phyloP scores from a whole-genome alignment of 2,113 vertebrate species.

The Piaya cayana region DNA sequence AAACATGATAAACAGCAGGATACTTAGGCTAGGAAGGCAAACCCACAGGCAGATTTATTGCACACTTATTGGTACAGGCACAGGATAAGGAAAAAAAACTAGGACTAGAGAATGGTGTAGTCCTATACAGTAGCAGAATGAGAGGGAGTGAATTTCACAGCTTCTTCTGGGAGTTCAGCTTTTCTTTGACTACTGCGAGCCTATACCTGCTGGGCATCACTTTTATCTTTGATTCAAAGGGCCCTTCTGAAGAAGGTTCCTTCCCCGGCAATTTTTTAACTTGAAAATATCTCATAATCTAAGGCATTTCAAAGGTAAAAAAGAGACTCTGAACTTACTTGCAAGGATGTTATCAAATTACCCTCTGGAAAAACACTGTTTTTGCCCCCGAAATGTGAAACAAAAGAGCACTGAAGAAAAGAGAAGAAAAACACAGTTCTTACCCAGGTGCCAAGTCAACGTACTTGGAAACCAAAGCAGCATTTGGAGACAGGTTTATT shows the following conservation, averaged over 20 bases:
- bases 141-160: conserved; percentile 20
- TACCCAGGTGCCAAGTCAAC: not conserved
- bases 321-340: not conserved
- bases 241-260: conserved; percentile 48
- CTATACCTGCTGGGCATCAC: conserved; percentile 48
- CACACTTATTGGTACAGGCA: not conserved
- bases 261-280: conserved; percentile 3
- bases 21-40: not conserved
- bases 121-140: not conserved
- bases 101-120: not conserved
- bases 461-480: not conserved
- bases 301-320: not conserved
- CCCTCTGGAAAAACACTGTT: not conserved
- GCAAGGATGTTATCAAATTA: not conserved
- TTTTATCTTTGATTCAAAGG: conserved; percentile 60
- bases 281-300: conserved; percentile 19
- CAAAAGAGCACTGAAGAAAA: not conserved
- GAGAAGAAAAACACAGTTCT: not conserved
- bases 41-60: not conserved
- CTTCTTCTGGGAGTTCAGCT: conserved; percentile 42
- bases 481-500: not conserved
- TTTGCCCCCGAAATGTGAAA: not conserved
- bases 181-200: conserved; percentile 23
- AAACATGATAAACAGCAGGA: not conserved
- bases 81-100: not conserved